A percentile compares a stretch with the other conserved stretches of the same genome.
These are phyloP conservation scores for Ctenopoma kingsleyae DNA, from an alignment of 2,797 vertebrate genomes.

Conservation along the genomic window DNA sequence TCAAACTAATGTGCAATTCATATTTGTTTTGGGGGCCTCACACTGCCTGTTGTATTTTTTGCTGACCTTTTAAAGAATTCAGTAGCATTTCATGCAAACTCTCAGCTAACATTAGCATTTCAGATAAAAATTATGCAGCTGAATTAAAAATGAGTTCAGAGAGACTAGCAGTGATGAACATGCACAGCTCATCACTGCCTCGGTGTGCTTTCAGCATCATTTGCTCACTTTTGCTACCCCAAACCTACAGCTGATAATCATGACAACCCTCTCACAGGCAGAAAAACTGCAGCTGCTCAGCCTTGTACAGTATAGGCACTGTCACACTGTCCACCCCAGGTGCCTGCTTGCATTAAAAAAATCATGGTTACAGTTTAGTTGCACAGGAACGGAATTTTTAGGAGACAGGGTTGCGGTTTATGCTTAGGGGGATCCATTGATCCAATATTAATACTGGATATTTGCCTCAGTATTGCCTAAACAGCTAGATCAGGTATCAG, in stretches of 20 bases:
- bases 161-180: background rate
- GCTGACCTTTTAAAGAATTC: constrained; percentile 51
- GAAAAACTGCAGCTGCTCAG: no score
- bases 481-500: no score
- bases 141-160: constrained; percentile 26
- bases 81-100: constrained; percentile 24
- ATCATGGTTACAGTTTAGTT: no score
- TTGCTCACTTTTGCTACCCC: background rate
- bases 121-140: constrained; percentile 28
- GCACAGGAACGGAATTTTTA: no score
- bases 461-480: no score
- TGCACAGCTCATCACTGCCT: constrained; percentile 16
- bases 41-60: constrained; percentile 39
- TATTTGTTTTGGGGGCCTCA: constrained; percentile 22
- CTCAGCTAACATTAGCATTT: constrained; percentile 41
- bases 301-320: no score
- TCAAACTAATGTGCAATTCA: constrained; percentile 40
- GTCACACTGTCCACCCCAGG: no score
- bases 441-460: no score
- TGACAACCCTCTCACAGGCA: constrained; percentile 3
- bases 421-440: no score
- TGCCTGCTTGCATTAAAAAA: no score
- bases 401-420: no score
- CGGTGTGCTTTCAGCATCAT: constrained; percentile 14
- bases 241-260: background rate